phyloP scores from a whole-genome alignment of 2,888 invertebrate species.

The Hofmannophila pseudospretella region DNA sequence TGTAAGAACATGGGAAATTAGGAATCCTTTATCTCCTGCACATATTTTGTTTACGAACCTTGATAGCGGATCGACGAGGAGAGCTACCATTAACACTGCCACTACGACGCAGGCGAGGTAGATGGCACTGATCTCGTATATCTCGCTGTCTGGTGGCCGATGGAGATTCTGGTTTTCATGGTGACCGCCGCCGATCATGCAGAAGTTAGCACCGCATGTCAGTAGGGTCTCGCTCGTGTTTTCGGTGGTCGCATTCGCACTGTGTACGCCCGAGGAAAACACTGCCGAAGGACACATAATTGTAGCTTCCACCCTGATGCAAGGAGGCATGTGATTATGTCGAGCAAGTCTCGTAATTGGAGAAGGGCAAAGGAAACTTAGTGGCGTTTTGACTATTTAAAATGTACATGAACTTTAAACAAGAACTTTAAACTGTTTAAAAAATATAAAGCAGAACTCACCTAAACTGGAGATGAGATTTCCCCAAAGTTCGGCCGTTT shows the following conservation, averaged over 20 bases:
- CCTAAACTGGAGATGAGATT: constrained; percentile 96
- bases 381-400: too few relatives aligned
- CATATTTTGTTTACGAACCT: constrained; percentile 75
- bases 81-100: constrained; percentile 90
- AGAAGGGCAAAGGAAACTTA: too few relatives aligned
- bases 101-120: constrained; percentile 91
- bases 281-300: constrained; percentile 63
- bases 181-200: constrained; percentile 81
- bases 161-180: constrained; percentile 86
- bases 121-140: constrained; percentile 92
- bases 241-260: constrained; percentile 55
- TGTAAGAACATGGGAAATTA: too few relatives aligned
- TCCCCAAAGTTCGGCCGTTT: constrained; percentile 97
- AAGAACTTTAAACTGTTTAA: too few relatives aligned
- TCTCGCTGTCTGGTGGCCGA: constrained; percentile 89
- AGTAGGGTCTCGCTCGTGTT: constrained; percentile 73
- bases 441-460: too few relatives aligned
- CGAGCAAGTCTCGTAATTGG: too few relatives aligned
- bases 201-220: constrained; percentile 89
- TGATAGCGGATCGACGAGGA: constrained; percentile 93
- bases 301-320: constrained; percentile 2
- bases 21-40: too few relatives aligned
- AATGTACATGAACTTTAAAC: too few relatives aligned
- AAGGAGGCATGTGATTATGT: too few relatives aligned
- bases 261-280: constrained; percentile 87